These are phyloP conservation scores for Vanessa atalanta DNA, from an alignment of 1,140 invertebrate genomes.

Conservation along the genomic window DNA sequence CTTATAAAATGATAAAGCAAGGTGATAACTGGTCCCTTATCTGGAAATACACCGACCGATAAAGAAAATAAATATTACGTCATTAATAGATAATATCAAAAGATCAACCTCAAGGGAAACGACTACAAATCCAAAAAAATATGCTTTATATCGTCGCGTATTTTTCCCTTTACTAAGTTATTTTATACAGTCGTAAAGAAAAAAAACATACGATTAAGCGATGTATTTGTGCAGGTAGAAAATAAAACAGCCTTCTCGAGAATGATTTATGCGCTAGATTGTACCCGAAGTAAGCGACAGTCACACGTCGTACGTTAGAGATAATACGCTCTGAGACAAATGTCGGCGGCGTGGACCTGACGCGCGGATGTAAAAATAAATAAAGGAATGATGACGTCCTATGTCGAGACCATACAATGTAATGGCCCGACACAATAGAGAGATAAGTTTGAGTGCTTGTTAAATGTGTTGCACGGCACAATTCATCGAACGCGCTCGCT, in stretches of 20 bases:
- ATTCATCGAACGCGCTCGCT: neutral
- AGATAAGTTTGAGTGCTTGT: conserved; percentile 1
- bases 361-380: conserved; percentile 32
- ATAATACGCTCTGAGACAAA: conserved; percentile 35
- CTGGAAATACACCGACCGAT: no score
- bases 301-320: conserved; percentile 34
- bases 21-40: no score
- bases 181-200: neutral
- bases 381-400: conserved; percentile 29
- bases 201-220: conserved; percentile 2
- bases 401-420: neutral
- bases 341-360: conserved; percentile 32
- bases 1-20: no score
- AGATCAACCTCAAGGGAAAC: neutral
- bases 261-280: conserved; percentile 37
- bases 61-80: no score
- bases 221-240: conserved; percentile 18
- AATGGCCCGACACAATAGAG: conserved; percentile 11
- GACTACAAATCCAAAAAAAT: neutral
- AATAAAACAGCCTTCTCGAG: conserved; percentile 30
- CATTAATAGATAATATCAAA: no score
- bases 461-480: neutral
- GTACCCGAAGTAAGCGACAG: conserved; percentile 34
- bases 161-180: neutral
- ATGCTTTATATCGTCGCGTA: neutral